phyloP scores from a whole-genome alignment of 1,140 invertebrate species.

The Mylabris phalerata region DNA sequence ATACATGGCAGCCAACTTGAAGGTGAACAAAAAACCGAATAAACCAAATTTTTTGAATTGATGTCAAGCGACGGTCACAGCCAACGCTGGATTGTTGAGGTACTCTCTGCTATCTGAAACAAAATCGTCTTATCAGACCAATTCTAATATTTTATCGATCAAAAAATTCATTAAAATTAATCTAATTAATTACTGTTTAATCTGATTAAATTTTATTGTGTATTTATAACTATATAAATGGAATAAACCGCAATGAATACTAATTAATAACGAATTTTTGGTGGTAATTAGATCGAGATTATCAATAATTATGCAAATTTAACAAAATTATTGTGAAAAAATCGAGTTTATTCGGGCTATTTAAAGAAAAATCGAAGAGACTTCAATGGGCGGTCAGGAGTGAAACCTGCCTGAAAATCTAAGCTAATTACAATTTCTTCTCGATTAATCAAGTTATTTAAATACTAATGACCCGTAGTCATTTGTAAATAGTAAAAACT shows the following conservation, averaged over 20 bases:
- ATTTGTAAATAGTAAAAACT: too few species aligned
- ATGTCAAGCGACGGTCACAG: conserved; percentile 23
- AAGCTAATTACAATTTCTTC: too few species aligned
- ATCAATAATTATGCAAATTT: too few species aligned
- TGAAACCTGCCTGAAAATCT: not conserved
- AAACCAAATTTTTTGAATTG: conserved; percentile 8
- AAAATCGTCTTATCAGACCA: conserved; percentile 12
- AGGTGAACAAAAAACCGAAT: not conserved
- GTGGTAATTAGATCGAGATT: too few species aligned
- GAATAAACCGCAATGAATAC: too few species aligned
- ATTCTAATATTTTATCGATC: not conserved
- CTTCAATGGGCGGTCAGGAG: conserved; percentile 3
- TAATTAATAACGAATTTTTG: too few species aligned
- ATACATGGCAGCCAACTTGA: too few species aligned
- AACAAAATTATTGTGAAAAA: too few species aligned
- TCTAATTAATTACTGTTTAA: not conserved
- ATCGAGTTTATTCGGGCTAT: too few species aligned
- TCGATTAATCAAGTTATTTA: too few species aligned
- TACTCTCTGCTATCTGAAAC: conserved; percentile 18
- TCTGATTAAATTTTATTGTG: not conserved
- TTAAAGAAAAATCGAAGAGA: conserved; percentile 1
- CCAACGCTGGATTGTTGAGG: conserved; percentile 5
- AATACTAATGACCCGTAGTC: too few species aligned
- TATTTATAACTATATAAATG: too few species aligned
- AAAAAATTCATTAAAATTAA: not conserved